Conservation (phyloP, 2,888 invertebrate genomes). For the Linnaemya tessellans region DNA sequence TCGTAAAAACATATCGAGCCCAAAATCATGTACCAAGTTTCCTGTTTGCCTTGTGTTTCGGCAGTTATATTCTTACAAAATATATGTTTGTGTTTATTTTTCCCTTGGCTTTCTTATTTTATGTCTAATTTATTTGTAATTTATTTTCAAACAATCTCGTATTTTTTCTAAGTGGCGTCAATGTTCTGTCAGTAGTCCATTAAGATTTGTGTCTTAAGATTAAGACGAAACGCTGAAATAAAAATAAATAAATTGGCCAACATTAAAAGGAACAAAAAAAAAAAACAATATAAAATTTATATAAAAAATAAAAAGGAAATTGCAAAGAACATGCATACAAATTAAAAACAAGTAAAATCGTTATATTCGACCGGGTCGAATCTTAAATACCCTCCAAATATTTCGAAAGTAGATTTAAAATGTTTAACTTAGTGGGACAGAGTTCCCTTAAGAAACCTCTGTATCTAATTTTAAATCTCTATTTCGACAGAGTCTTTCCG, state of each 20-base stretch:
- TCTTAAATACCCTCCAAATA: too few relatives aligned
- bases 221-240: slow-evolving; percentile 23
- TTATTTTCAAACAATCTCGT: slow-evolving; percentile 45
- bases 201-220: slow-evolving; percentile 58
- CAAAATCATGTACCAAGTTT: slow-evolving; percentile 16
- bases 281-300: background rate
- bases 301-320: too few relatives aligned
- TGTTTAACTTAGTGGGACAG: too few relatives aligned
- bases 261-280: background rate
- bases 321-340: background rate
- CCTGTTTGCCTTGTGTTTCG: background rate
- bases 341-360: too few relatives aligned
- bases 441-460: too few relatives aligned
- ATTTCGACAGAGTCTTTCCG: too few relatives aligned
- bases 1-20: background rate
- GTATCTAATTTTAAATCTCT: too few relatives aligned
- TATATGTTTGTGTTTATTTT: slow-evolving; percentile 18
- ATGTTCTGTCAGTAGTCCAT: slow-evolving; percentile 51
- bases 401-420: too few relatives aligned
- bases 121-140: slow-evolving; percentile 63
- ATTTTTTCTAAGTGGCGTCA: slow-evolving; percentile 48
- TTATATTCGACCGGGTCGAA: too few relatives aligned
- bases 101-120: slow-evolving; percentile 18
- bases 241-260: slow-evolving; percentile 6
- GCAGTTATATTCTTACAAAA: slow-evolving; percentile 32